Base-by-base conservation (phyloP, 2,888 invertebrate genomes). In the Drosophila fulvimacula region DNA sequence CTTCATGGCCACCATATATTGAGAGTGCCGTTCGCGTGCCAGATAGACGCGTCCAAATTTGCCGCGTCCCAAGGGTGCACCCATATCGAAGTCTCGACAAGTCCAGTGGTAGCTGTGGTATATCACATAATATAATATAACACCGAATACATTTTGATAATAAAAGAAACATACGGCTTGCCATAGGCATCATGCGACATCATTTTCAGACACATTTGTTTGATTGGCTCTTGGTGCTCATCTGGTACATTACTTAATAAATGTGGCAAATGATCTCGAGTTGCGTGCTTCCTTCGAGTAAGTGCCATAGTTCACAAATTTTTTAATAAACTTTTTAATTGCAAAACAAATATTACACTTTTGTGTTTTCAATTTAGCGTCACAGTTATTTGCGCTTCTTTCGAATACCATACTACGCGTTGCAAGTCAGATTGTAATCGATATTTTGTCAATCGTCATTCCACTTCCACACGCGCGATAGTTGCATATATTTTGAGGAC, bases 41-140 rank as follows among this genome's bases (percentile, higher is more conserved):
- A 98, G 93, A 91, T 96, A 98, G 0, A 98, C 98, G 82, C 96
- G 95, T 0, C 98, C 98, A 92, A 98, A 99, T 93, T 98, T 98
- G 1, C 98, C 98, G 90, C 96, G 95, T 0, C 98, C 98, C n/a
- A 98, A 93, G 0, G 96, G 95, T 59, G 95, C 94, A 1, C 98
- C 98, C 69, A 98, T 94, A 82, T 98, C 97, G 92, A 98, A 98
- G 92, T 98, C 96, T 60, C 94, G 93, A 21, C 96, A 93, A 1
- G 94, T 93, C 97, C 97, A 97, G 83, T 94, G 92, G 77, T 95
- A 95, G 0, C 95, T 52, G 15, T 34, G 32, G 10, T n/a, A 0
- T 13, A 10, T 39, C 15, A 3, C 30, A 19, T 32, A 27, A 10
- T 5, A 17, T 17, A 30, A 46, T 10, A 34, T 15, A 32, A 15